Conservation (phyloP, 53 echinoderm and acorn worm species). For the Paracentrotus lividus region DNA sequence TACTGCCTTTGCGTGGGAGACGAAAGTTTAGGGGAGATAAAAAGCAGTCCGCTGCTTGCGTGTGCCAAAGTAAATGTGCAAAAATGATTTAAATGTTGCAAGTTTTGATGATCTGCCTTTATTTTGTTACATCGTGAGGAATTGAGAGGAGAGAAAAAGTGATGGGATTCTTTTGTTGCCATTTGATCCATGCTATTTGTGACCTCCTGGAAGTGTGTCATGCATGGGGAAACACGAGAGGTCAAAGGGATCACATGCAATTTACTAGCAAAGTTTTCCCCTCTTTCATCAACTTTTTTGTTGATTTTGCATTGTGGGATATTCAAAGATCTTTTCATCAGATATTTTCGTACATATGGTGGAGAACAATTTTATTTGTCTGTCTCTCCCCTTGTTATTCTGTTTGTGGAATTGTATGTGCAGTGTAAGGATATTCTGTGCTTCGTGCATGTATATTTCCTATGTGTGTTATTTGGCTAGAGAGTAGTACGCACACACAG, state of each 20-base stretch:
- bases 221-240: constrained; percentile 60
- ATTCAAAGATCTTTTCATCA: background rate
- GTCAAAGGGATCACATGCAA: constrained; percentile 73
- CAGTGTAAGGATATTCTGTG: constrained; percentile 61
- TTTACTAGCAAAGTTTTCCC: constrained; percentile 45
- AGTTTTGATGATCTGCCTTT: background rate
- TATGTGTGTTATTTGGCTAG: constrained; percentile 61
- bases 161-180: constrained; percentile 64
- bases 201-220: constrained; percentile 72
- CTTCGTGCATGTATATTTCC: constrained; percentile 54
- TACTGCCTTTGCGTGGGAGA: constrained; percentile 41
- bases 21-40: constrained; percentile 7
- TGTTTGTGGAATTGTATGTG: constrained; percentile 27
- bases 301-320: constrained; percentile 19
- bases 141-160: background rate
- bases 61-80: background rate
- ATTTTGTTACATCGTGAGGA: background rate
- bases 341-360: background rate
- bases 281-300: constrained; percentile 54
- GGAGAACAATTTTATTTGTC: background rate
- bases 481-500: constrained; percentile 57
- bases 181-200: constrained; percentile 59
- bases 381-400: constrained; percentile 17
- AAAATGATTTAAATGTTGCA: constrained; percentile 34
- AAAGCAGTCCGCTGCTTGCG: background rate